Base-by-base conservation (phyloP, 2,113 vertebrate genomes). In the Zosterops pallidus region DNA sequence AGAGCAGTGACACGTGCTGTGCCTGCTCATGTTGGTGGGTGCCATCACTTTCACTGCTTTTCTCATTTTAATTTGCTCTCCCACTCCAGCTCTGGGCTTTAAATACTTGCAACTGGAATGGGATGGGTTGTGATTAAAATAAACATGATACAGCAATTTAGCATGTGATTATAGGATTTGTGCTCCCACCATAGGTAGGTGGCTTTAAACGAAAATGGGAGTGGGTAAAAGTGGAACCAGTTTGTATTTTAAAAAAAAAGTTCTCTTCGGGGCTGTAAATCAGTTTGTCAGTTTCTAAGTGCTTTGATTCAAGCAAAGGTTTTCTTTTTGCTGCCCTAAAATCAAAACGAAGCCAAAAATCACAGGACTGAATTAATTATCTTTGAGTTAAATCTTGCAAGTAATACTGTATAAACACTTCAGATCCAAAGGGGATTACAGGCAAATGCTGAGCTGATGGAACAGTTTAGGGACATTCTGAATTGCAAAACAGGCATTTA, bases 381-480 rank as follows among this genome's bases (percentile, higher is more conserved):
- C 86, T 93, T 94, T 62, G 80, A 86, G 53, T 92, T 96, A 95
- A 94, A 93, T 92, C 93, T 93, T 94, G 77, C 70, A 95, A 95
- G 89, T 96, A 95, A 96, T 92, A 91, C 93, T 96, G 62, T 86
- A 86, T 92, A 95, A 96, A 86, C 87, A 88, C 59, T 92, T 94
- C 5, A 31, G 62, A 86, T 92, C 86, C 86, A 84, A 55, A 39
- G 71, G 86, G 89, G 91, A 90, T 97, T 96, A 94, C 49, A 89
- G 83, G 55, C 92, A 94, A 94, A 92, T 89, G 33, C 41, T 6
- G 68, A 88, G 49, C 89, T 92, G 92, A 63, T 92, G 92, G 94
- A 87, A 78, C 81, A 79, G 83, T 95, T 95, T 77, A 92, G 82
- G 90, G 89, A 74, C 89, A 72, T 53, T 95, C 86, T 94, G 92